Conservation (phyloP, 2,797 vertebrate genomes). For the Rhodeus uyekii region DNA sequence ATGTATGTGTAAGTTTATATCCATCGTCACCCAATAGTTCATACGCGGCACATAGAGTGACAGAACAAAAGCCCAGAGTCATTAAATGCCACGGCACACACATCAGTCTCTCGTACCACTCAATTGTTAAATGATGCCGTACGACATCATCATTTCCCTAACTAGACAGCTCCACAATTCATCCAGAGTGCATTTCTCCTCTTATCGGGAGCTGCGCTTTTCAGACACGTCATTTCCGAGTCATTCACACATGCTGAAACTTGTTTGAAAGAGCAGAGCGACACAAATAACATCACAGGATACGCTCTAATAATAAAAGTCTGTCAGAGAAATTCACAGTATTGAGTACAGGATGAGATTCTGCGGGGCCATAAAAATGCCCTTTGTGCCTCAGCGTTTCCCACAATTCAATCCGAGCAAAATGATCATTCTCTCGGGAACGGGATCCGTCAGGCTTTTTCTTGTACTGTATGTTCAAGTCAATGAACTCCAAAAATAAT, state of each 20-base stretch:
- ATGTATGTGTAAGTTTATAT: conserved; percentile 40
- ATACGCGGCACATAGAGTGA: conserved; percentile 26
- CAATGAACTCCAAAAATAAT: conserved; percentile 71
- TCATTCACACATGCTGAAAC: conserved; percentile 57
- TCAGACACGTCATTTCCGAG: conserved; percentile 54
- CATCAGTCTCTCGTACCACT: conserved; percentile 51
- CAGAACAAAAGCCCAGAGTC: conserved; percentile 43
- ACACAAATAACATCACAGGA: conserved; percentile 56
- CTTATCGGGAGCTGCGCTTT: conserved; percentile 46
- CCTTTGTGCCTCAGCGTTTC: conserved; percentile 78
- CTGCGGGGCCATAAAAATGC: conserved; percentile 68
- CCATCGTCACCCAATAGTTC: conserved; percentile 36
- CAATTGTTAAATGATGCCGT: conserved; percentile 51
- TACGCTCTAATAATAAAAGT: conserved; percentile 56
- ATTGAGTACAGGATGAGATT: conserved; percentile 60
- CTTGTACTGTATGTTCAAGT: conserved; percentile 65
- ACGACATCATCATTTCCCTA: conserved; percentile 55
- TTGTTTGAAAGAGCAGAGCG: conserved; percentile 39
- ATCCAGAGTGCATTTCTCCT: conserved; percentile 39
- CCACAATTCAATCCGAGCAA: conserved; percentile 73
- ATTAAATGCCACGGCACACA: conserved; percentile 48
- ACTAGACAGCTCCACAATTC: conserved; percentile 50
- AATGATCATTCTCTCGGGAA: conserved; percentile 74
- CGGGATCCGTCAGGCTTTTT: conserved; percentile 66
- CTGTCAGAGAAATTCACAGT: conserved; percentile 68